phyloP scores from a whole-genome alignment of 2,888 invertebrate species.

The Erpobdella octoculata region DNA sequence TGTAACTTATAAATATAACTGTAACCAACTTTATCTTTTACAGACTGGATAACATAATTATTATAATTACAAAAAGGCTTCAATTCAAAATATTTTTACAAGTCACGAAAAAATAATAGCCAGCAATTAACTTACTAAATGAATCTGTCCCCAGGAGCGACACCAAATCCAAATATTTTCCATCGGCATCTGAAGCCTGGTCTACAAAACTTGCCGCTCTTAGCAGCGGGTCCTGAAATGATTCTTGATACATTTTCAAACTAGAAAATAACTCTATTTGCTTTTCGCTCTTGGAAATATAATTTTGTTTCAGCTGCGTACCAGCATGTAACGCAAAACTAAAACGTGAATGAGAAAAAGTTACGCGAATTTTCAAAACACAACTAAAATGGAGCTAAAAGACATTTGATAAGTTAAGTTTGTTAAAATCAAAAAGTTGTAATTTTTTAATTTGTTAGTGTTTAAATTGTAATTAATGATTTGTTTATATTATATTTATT shows the following conservation, averaged over 20 bases:
- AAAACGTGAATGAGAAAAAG: background rate
- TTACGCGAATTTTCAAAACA: background rate
- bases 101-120: no score
- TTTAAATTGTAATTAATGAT: background rate
- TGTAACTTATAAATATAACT: no score
- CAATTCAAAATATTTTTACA: no score
- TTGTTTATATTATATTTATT: background rate
- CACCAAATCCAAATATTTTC: constrained; percentile 7
- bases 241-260: constrained; percentile 1
- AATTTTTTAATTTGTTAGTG: background rate
- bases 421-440: background rate
- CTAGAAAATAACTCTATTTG: no score
- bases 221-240: constrained; percentile 8
- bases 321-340: no score
- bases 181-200: constrained; percentile 6
- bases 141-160: constrained; percentile 11
- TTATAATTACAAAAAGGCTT: no score
- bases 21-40: no score
- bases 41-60: no score
- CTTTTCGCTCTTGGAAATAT: no score
- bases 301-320: no score
- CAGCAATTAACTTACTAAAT: constrained; percentile 1
- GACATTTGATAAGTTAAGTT: background rate
- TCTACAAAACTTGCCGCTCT: constrained; percentile 12
- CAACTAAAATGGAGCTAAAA: background rate